Base-by-base conservation (phyloP, 2,888 invertebrate species). In the Cyrtodaria siliqua region DNA sequence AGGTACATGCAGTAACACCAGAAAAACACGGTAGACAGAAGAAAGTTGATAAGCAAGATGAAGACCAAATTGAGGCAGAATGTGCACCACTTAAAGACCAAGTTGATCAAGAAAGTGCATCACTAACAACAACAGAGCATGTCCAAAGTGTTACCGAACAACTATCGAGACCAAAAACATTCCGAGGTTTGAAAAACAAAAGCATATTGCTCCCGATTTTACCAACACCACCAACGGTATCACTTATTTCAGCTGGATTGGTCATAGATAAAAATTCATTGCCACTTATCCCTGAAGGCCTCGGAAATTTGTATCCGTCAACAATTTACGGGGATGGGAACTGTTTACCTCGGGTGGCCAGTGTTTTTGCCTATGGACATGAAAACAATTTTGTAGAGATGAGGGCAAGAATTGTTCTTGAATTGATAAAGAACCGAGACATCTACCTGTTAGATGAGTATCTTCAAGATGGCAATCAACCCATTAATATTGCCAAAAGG, bases 321-420 rank as follows among this genome's bases (percentile, higher is more conserved):
- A 29, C 2, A 3, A 55, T 61, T 1, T 6, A 1, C 8, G 69
- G 61, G 2, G 70, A 76, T 44, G 70, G 76, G 3, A 67, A 76
- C 40, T 71, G 76, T 38, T 47, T 76, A 1, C 66, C 70, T 3
- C 26, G 76, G 29, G 29, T 38, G 20, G 56, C 55, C 6, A 71
- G 76, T 26, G 18, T 60, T 12, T 20, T 78, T 14, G 47, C 24
- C 0, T 73, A 49, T 57, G 78, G 64, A 6, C 23, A 55, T 55
- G 72, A 78, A 60, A 49, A 68, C 2, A 26, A 61, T 18, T 47
- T 59, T 29, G 29, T 12, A 40, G 78, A 78, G 50, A 59, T 78
- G 9, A 14, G 72, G 18, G 33, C 38, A 23, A 42, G 72, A 20
- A 72, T 78, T 14, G 62, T 64, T 9, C 33, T 60, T 1, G 78